Evolutionary conservation across 2,888 invertebrate species (phyloP), one percentile per base, ranked within the genome.

Genomic region (Rhamnusium bicolor): DNA sequence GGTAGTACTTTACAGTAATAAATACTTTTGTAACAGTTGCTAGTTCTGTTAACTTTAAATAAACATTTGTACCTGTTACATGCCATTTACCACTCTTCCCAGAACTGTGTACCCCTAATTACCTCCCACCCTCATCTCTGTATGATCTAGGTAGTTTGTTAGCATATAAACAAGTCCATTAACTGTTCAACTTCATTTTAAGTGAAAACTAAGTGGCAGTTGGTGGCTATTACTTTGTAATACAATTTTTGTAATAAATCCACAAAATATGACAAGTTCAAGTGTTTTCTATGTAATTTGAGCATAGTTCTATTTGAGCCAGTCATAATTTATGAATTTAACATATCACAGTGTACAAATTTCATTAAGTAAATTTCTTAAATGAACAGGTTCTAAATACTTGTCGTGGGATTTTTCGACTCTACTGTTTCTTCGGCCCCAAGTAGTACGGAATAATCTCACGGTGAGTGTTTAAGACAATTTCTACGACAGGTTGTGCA

Each of bases 381-480:
- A 53, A 7, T 54, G 29, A 19, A 21, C 32, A 51, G n/a, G 53
- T 75, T 77, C 79, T 80, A 72, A 73, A 77, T 80, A 80, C 82
- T 81, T 81, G 62, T 75, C 82, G 85, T 78, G 82, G 68, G 82
- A 83, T 83, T 81, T 70, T 83, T 74, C 79, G 84, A 79, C 54
- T 76, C 79, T 83, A 77, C 82, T 84, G 78, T 79, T 65, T 63
- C 73, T 54, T 19, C 56, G 18, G 24, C 62, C 73, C 2, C 24
- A 4, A 82, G 85, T 84, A 86, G 86, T 87, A 86, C 87, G 86
- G 85, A 83, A 79, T 78, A 82, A 84, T 85, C 86, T 86, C 85
- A 82, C 85, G 83, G 74, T 81, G 54, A 75, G 80, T 78, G 75
- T 75, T 74, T 29, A 63, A 68, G 63, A 21, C 19, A 19, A n/a